Conservation (phyloP, 2,797 vertebrate genomes). For the Coluber constrictor region DNA sequence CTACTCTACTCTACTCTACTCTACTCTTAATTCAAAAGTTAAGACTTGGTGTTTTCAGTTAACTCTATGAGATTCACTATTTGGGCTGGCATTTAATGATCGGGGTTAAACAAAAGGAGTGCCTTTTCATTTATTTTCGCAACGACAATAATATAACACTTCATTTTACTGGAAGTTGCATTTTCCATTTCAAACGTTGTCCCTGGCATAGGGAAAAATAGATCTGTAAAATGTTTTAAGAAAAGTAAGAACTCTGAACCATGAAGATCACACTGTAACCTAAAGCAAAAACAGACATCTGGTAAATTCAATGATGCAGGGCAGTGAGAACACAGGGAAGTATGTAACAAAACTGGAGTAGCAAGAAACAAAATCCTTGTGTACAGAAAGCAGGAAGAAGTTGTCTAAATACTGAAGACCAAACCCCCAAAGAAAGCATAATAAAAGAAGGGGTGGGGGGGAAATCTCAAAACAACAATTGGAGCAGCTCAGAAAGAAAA, state of each 20-base stretch:
- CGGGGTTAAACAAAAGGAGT: background rate
- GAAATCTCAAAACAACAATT: background rate
- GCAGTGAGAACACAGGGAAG: background rate
- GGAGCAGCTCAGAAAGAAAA: background rate
- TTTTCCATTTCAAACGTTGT: background rate
- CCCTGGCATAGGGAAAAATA: no score
- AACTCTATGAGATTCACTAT: background rate
- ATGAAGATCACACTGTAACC: background rate
- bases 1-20: no score
- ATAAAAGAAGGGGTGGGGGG: background rate
- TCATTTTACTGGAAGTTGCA: background rate
- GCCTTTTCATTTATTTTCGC: background rate
- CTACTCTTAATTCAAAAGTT: background rate
- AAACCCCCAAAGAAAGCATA: slow-evolving; percentile 27
- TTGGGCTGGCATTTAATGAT: background rate
- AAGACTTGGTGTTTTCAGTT: background rate
- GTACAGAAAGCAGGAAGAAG: slow-evolving; percentile 41
- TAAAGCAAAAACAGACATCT: background rate
- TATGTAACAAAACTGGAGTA: slow-evolving; percentile 2
- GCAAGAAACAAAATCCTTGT: slow-evolving; percentile 7
- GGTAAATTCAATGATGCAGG: background rate
- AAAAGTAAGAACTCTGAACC: background rate
- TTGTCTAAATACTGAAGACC: slow-evolving; percentile 21
- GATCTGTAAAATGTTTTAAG: background rate
- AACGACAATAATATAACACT: background rate